Evolutionary conservation across 2,797 vertebrate genomes (phyloP), one percentile per base, ranked within the genome.

Genomic region (Sciurus carolinensis): DNA sequence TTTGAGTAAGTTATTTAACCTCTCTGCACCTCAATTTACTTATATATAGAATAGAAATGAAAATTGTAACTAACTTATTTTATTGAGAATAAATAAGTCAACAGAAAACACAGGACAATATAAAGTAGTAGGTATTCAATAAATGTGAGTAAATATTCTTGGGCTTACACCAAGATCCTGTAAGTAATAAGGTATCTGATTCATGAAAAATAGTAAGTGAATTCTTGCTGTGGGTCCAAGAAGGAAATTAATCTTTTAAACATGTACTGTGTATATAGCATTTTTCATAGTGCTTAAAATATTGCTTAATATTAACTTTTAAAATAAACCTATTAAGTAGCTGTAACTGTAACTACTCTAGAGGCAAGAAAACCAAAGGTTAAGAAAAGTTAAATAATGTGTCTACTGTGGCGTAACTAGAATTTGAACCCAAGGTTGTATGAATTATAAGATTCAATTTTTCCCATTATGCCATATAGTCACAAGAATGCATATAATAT

Each of bases 191-290:
- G 71, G 86, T 76, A 59, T 15, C 20, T 42, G 62, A 94, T 69
- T 71, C n/a, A 83, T 82, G 69, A 85, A 95, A 95, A 90, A 82
- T 73, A 69, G 9, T 44, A 81, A 90, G 17, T 83, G 64, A 92
- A 71, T 77, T 94, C 54, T 95, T 95, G 57, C 57, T 86, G 12
- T 66, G 47, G 39, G 13, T 28, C 59, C 59, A 97, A 91, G 50
- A 90, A 91, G 30, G 44, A 91, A 90, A 91, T 86, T 92, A 88
- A 96, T 82, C 69, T 95, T 90, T 92, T 75, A 95, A 87, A 50
- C 52, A 73, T 71, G 62, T 87, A 54, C 79, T 88, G 66, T 86
- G n/a, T 86, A 88, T 57, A 73, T 2, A 94, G 92, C 44, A 96
- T 66, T 94, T 75, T 85, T 95, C 50, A 88, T 24, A 14, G 50